A percentile compares a stretch with the other conserved stretches of the same genome.
phyloP scores from a whole-genome alignment of 2,888 invertebrate species.

The Ennomos erosarius region DNA sequence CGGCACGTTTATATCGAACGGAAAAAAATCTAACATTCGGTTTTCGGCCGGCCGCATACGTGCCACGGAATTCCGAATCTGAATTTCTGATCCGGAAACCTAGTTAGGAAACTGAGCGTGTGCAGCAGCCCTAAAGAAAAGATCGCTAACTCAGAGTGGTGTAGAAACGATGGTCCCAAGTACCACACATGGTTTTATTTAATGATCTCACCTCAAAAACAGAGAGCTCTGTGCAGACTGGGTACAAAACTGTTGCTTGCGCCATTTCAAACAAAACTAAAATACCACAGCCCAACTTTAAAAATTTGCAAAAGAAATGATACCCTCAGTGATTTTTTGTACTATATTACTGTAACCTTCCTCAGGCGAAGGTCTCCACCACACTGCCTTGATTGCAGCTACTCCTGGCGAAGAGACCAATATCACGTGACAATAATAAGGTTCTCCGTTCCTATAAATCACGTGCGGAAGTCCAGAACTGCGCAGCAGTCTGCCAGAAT shows the following conservation, averaged over 20 bases:
- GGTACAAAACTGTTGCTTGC: constrained; percentile 14
- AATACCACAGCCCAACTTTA: background rate
- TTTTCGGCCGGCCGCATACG: too few relatives aligned
- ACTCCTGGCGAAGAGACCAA: constrained; percentile 10
- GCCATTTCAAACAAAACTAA: constrained; percentile 21
- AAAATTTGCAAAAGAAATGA: background rate
- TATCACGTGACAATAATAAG: constrained; percentile 10
- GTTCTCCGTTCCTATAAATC: constrained; percentile 14
- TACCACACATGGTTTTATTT: background rate
- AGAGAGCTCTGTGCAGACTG: constrained; percentile 9
- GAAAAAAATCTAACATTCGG: too few relatives aligned
- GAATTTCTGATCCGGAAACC: too few relatives aligned
- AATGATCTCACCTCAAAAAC: constrained; percentile 22
- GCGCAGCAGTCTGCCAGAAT: constrained; percentile 12
- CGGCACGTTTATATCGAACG: too few relatives aligned
- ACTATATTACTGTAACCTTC: background rate
- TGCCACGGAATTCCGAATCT: too few relatives aligned
- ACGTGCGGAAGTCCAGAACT: constrained; percentile 11
- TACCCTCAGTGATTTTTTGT: background rate
- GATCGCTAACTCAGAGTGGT: too few relatives aligned
- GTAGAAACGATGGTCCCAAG: too few relatives aligned
- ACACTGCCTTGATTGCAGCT: constrained; percentile 8
- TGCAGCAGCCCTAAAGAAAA: too few relatives aligned
- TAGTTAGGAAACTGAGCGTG: too few relatives aligned
- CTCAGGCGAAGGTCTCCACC: background rate